Evolutionary conservation across 2,888 invertebrate genomes (phyloP).

Genomic region (Oasisia sp.): DNA sequence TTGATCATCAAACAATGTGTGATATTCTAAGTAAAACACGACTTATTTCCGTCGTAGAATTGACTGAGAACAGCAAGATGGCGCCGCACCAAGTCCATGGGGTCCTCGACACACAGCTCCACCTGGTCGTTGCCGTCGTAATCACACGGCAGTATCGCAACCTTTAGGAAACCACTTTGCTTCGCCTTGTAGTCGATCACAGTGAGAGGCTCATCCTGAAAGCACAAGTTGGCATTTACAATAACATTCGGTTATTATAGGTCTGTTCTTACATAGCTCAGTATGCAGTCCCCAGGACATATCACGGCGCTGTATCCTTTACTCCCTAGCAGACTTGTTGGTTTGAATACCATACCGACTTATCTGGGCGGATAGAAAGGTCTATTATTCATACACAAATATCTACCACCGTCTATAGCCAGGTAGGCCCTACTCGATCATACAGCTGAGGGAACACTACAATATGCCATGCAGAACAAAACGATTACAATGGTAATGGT

Average conservation of each 20-base stretch:
- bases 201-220: conserved; percentile 42
- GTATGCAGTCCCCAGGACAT: not conserved
- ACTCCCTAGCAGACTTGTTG: too few relatives aligned
- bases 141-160: conserved; percentile 41
- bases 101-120: conserved; percentile 41
- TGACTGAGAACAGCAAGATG: not conserved
- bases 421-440: too few relatives aligned
- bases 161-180: conserved; percentile 36
- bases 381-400: too few relatives aligned
- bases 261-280: not conserved
- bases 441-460: too few relatives aligned
- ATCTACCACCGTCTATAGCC: too few relatives aligned
- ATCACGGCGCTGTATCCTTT: too few relatives aligned
- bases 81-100: conserved; percentile 41
- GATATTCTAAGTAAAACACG: not conserved
- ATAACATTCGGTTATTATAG: not conserved
- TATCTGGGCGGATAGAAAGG: too few relatives aligned
- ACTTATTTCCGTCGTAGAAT: not conserved
- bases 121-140: conserved; percentile 37
- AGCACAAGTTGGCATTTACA: not conserved
- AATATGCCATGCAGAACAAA: too few relatives aligned
- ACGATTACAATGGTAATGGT: too few relatives aligned
- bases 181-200: conserved; percentile 43
- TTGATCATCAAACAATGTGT: not conserved
- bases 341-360: too few relatives aligned